Conservation (phyloP, 2,113 vertebrate species). For the Phodopus roborovskii region DNA sequence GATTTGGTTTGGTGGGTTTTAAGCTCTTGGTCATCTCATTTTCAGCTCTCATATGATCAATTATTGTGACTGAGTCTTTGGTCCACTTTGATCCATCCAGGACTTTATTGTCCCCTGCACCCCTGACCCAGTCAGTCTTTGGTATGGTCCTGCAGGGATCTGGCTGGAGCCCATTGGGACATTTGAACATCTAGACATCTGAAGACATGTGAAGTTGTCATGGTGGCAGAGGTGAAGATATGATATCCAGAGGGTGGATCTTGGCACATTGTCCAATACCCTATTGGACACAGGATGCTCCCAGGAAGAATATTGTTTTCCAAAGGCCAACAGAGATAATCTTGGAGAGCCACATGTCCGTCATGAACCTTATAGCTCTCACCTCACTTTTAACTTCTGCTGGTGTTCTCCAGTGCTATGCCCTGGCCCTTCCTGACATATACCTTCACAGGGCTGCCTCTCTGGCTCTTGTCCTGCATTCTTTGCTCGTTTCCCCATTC, state of each 20-base stretch:
- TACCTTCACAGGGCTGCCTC: neutral
- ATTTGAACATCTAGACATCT: neutral
- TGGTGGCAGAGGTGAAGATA: neutral
- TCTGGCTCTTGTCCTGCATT: no score
- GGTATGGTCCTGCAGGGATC: neutral
- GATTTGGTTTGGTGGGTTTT: neutral
- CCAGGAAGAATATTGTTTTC: neutral
- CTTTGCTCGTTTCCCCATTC: no score
- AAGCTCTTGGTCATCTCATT: neutral
- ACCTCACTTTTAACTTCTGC: neutral
- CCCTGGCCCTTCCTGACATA: neutral
- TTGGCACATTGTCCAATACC: neutral
- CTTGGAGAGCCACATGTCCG: neutral
- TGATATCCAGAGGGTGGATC: no score
- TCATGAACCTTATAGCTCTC: fast-evolving
- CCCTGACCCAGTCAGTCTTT: neutral
- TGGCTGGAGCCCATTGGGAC: neutral
- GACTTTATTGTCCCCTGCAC: no score
- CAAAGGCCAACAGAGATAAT: neutral
- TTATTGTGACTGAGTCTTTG: no score
- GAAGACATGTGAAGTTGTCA: neutral
- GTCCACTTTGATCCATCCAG: neutral
- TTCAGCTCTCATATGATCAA: neutral
- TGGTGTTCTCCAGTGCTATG: neutral
- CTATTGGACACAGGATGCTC: neutral